A percentile compares a stretch with the other conserved stretches of the same genome.
phyloP scores from a whole-genome alignment of 1,140 invertebrate species.

The Drosophila carrolli region DNA sequence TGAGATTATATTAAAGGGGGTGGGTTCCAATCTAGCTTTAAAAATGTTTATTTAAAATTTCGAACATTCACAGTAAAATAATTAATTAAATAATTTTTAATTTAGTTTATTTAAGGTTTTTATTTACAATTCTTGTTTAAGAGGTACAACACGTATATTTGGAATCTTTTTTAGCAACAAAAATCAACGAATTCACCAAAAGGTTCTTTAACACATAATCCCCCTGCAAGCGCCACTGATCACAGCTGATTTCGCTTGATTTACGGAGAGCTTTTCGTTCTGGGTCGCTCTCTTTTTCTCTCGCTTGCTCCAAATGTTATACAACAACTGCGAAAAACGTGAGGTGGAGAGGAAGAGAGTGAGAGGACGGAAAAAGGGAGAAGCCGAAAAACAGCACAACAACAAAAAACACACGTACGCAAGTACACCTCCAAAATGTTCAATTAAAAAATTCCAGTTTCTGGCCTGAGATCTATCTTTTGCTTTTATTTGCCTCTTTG shows the following conservation, averaged over 20 bases:
- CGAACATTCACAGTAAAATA: too few relatives aligned
- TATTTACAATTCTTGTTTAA: too few relatives aligned
- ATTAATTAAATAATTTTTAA: too few relatives aligned
- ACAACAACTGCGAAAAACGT: constrained; percentile 61
- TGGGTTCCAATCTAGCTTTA: too few relatives aligned
- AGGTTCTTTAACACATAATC: not conserved
- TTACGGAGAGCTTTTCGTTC: constrained; percentile 40
- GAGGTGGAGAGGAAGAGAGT: not conserved
- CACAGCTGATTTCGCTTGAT: constrained; percentile 6
- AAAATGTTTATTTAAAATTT: too few relatives aligned
- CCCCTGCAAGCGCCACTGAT: not conserved
- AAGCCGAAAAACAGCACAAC: constrained; percentile 20
- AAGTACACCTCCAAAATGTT: constrained; percentile 51
- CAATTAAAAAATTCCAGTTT: constrained; percentile 72
- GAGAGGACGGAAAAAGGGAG: constrained; percentile 9
- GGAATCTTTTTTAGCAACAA: not conserved
- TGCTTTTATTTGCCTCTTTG: constrained; percentile 16
- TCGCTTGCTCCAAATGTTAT: constrained; percentile 54
- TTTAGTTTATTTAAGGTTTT: too few relatives aligned
- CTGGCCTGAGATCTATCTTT: constrained; percentile 14
- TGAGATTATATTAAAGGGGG: too few relatives aligned
- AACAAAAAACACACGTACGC: constrained; percentile 37
- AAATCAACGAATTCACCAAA: not conserved
- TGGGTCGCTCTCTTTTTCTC: constrained; percentile 13
- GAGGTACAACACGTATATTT: too few relatives aligned